Percentiles rank a stretch among this genome's conserved stretches.
Conservation (phyloP, 1,140 invertebrate genomes). For the Alviniconcha marisindica region DNA sequence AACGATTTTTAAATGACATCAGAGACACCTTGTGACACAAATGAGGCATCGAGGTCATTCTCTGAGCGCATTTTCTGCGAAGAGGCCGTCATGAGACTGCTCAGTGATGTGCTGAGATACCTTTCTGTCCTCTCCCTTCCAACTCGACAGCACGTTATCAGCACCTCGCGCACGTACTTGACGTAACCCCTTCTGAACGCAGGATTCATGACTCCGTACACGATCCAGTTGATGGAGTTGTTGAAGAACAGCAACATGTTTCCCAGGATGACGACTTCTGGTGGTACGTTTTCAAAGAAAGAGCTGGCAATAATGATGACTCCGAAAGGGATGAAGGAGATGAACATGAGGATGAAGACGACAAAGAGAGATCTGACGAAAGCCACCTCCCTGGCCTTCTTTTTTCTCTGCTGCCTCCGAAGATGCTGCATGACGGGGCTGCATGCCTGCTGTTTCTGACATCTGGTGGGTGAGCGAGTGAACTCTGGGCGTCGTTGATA, state of each 20-base stretch:
- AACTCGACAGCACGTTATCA: too few relatives aligned
- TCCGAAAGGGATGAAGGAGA: slow-evolving; percentile 26
- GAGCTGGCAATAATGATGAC: slow-evolving; percentile 5
- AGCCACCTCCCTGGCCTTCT: not conserved
- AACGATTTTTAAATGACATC: too few relatives aligned
- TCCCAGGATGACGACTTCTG: slow-evolving; percentile 7
- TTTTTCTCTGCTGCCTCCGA: not conserved
- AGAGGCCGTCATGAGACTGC: too few relatives aligned
- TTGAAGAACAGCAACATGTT: slow-evolving; percentile 23
- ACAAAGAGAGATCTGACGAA: slow-evolving; percentile 11
- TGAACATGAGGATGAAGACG: not conserved
- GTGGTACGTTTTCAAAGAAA: not conserved
- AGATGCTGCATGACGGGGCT: not conserved
- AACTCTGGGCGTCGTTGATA: too few relatives aligned
- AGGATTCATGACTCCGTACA: slow-evolving; percentile 31
- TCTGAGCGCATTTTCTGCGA: too few relatives aligned
- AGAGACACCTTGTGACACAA: too few relatives aligned
- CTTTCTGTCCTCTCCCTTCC: too few relatives aligned
- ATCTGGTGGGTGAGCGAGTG: too few relatives aligned
- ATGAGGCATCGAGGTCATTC: too few relatives aligned
- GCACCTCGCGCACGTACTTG: not conserved
- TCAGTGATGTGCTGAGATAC: too few relatives aligned
- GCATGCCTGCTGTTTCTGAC: too few relatives aligned
- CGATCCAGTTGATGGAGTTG: slow-evolving; percentile 31
- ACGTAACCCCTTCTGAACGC: slow-evolving; percentile 18